Evolutionary conservation across 2,888 invertebrate genomes (phyloP), one percentile per base, ranked within the genome.

Genomic region (Bombylius major): DNA sequence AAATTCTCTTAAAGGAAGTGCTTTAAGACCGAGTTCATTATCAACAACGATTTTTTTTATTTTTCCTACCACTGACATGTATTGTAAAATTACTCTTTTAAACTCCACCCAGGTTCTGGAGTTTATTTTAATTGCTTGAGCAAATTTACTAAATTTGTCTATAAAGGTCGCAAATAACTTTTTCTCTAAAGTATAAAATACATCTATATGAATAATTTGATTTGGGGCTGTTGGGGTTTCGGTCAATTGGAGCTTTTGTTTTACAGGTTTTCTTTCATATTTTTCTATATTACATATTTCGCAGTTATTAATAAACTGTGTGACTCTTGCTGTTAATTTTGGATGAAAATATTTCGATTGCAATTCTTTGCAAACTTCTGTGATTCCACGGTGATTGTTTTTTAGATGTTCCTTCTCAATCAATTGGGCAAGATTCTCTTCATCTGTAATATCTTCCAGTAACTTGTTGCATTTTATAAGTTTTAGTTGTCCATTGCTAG

Each of bases 81-180:
- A 23, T 23, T 60, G 60, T 9, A 13, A 34, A 7, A 62, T 31
- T 1, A 56, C 57, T 53, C 51, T 42, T 53, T 60, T 63, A 34
- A 58, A 61, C 49, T 61, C 59, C 4, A 51, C 57, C 60, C 61
- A 62, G 1, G 57, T 54, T 48, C 60, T 56, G 13, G 56, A 53
- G 7, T 34, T 42, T 11, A 62, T 58, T 54, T 53, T 57, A 4
- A 58, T 58, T 4, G 64, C 64, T 54, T 58, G 61, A 9, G 59
- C 62, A 51, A 59, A 61, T 58, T 62, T 60, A 8, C 62, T 55
- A 50, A 65, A 65, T 34, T 61, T 57, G 39, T 65, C 65, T 5
- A 63, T 59, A 9, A 62, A 56, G 32, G 62, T 51, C n/a, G n/a
- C n/a, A n/a, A n/a, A n/a, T n/a, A n/a, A n/a, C n/a, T n/a, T 47